Evolutionary conservation across 2,113 vertebrate species (phyloP), one percentile per base, ranked within the genome.

Genomic region (Tyto alba): DNA sequence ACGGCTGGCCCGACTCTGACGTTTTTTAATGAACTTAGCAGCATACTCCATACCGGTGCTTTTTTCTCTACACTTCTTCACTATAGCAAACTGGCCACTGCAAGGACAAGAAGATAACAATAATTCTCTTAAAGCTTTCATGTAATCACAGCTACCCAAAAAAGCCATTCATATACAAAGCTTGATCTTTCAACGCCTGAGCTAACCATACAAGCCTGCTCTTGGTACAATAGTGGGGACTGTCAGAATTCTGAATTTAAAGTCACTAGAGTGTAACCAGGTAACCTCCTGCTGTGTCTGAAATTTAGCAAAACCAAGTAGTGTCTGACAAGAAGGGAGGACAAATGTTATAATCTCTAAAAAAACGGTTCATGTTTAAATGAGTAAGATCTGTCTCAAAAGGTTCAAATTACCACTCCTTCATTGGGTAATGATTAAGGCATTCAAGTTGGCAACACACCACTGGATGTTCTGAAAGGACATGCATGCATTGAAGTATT

Each of bases 11-110:
- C 95, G 98, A 84, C 98, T 99, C 97, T 98, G 99, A 0, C 99
- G 98, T 96, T 99, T 99, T 97, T 99, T 99, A 92, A 99, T 99
- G 97, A 99, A 99, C 96, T 99, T 99, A 38, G 99, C 99, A 1
- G 99, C 99, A 0, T 97, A 99, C 53, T 99, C 98, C 8, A 87
- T 9, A 4, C 98, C 98, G 0, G 98, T 98, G 97, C 98, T 98
- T 91, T 97, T 99, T 95, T 99, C 99, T 47, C 62, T 96, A 84
- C 99, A 99, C 59, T 98, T 98, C 97, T 98, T 99, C 96, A 99
- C 99, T 3, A 99, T 98, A 14, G 99, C 99, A 97, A 99, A 99
- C 96, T 99, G 99, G 57, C 99, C 99, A 22, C 99, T 99, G 98
- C 7, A 56, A 94, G 69, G 76, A 96, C n/a, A 94, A 60, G 76